Evolutionary conservation across 1,140 invertebrate genomes (phyloP).

Genomic region (Drosophila mayri): DNA sequence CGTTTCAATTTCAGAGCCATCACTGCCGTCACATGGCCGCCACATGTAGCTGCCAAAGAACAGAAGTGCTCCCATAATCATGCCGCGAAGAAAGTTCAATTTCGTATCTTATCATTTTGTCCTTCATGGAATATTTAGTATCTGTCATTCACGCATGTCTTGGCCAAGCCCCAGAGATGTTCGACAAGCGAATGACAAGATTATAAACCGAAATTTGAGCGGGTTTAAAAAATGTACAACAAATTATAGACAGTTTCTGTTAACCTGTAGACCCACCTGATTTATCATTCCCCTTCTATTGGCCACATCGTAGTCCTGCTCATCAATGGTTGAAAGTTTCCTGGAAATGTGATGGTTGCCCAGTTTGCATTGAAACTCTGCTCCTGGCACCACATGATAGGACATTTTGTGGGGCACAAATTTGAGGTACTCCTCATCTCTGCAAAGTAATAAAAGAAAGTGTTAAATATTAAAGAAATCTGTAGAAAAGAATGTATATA

Average conservation of each 20-base stretch:
- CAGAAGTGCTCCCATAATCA: slow-evolving; percentile 53
- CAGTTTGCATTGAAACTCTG: slow-evolving; percentile 68
- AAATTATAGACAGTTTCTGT: neutral
- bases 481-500: neutral
- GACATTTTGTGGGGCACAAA: slow-evolving; percentile 65
- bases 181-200: slow-evolving; percentile 40
- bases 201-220: neutral
- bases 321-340: slow-evolving; percentile 70
- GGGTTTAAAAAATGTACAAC: too few species aligned
- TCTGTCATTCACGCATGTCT: slow-evolving; percentile 18
- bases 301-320: slow-evolving; percentile 67
- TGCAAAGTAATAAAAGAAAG: slow-evolving; percentile 16
- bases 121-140: slow-evolving; percentile 55
- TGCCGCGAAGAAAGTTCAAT: slow-evolving; percentile 70
- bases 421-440: slow-evolving; percentile 76
- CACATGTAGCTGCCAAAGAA: slow-evolving; percentile 40
- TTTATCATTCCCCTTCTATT: slow-evolving; percentile 64
- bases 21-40: slow-evolving; percentile 49
- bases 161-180: slow-evolving; percentile 16
- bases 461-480: neutral
- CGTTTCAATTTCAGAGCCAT: slow-evolving; percentile 33
- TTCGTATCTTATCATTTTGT: slow-evolving; percentile 79
- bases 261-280: slow-evolving; percentile 36
- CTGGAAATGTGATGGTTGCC: slow-evolving; percentile 33
- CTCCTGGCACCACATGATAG: slow-evolving; percentile 72